Conservation (phyloP, 2,113 vertebrate genomes). For the Turdus rufiventris region DNA sequence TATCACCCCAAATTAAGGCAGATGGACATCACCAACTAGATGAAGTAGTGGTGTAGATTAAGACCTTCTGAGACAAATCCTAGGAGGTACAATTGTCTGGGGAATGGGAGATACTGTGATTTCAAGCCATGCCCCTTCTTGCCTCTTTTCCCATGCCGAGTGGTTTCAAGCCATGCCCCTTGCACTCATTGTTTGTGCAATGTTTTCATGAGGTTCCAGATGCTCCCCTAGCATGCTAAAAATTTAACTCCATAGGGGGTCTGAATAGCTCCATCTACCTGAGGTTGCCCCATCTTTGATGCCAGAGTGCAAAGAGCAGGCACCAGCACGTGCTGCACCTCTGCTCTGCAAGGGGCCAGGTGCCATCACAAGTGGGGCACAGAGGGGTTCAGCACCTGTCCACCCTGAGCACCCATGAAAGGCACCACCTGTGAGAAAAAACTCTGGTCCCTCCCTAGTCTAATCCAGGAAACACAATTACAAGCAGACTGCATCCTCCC, state of each 20-base stretch:
- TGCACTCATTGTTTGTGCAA: neutral
- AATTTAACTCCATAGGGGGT: neutral
- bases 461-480: neutral
- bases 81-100: neutral
- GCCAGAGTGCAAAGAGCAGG: neutral
- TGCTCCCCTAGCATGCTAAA: neutral
- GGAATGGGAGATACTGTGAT: neutral
- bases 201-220: neutral
- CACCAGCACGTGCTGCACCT: neutral
- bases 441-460: neutral
- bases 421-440: neutral
- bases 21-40: neutral
- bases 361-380: fast-evolving
- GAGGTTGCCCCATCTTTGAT: neutral
- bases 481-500: neutral
- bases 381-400: neutral
- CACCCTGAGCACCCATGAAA: neutral
- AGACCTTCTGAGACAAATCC: neutral
- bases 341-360: neutral
- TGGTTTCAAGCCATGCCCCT: neutral
- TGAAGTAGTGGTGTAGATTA: neutral
- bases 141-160: neutral
- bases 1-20: neutral
- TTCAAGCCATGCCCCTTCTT: neutral
- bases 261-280: neutral